phyloP scores from a whole-genome alignment of 2,888 invertebrate species.

The Campoplex nolae region DNA sequence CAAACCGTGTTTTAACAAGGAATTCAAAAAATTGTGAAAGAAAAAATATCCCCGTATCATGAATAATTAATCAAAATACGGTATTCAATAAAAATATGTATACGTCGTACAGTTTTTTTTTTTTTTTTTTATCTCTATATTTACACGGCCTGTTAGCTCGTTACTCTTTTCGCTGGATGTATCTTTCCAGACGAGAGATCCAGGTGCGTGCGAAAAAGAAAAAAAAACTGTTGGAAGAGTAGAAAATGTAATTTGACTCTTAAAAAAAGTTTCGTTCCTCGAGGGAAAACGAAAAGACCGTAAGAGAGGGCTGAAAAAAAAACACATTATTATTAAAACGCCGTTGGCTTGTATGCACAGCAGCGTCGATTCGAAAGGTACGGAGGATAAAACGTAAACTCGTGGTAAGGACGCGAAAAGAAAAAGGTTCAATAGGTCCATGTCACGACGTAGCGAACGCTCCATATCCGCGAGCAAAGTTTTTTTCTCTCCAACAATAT shows the following conservation, averaged over 20 bases:
- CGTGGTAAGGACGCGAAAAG: not conserved
- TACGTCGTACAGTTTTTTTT: not conserved
- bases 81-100: not conserved
- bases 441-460: not conserved
- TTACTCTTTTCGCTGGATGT: not conserved
- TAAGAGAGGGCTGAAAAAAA: not conserved
- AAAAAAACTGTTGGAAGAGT: slow-evolving; percentile 13
- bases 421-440: not conserved
- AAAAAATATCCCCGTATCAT: not conserved
- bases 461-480: not conserved
- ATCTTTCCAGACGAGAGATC: not conserved
- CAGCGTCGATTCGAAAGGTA: slow-evolving; percentile 5
- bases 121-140: not conserved
- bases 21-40: not conserved
- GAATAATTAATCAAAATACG: not conserved
- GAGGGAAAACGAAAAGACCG: slow-evolving; percentile 5
- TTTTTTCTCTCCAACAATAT: not conserved
- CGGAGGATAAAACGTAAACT: not conserved
- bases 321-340: slow-evolving; percentile 53
- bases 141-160: not conserved
- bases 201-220: not conserved
- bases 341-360: slow-evolving; percentile 29
- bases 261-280: slow-evolving; percentile 49
- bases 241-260: slow-evolving; percentile 53
- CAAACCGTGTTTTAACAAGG: not conserved